Evolutionary conservation across 2,888 invertebrate species (phyloP).

Genomic region (Brachycybe producta): DNA sequence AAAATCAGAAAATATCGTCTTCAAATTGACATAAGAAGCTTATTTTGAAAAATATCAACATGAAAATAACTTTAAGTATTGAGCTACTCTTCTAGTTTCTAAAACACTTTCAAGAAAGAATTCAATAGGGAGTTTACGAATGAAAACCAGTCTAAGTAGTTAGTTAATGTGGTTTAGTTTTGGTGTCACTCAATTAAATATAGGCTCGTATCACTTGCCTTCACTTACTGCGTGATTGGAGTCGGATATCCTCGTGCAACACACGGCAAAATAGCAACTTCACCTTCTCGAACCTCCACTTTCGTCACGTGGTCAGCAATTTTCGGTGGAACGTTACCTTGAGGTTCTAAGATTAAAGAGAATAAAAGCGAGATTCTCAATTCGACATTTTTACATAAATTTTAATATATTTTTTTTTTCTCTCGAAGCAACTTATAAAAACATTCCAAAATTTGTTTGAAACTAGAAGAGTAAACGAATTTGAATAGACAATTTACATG

Average conservation of each 20-base stretch:
- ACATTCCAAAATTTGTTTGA: too few relatives aligned
- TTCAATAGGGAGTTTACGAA: background rate
- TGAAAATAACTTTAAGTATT: too few relatives aligned
- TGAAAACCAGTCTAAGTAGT: background rate
- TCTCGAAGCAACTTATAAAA: too few relatives aligned
- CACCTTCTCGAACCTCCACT: constrained; percentile 5
- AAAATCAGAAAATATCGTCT: constrained; percentile 1
- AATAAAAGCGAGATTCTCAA: background rate
- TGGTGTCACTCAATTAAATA: background rate
- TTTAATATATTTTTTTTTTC: too few relatives aligned
- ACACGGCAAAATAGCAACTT: constrained; percentile 6
- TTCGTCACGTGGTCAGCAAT: constrained; percentile 3
- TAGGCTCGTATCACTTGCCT: too few relatives aligned
- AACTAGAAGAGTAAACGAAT: too few relatives aligned
- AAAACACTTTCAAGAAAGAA: too few relatives aligned
- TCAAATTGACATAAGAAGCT: too few relatives aligned
- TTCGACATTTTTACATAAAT: too few relatives aligned
- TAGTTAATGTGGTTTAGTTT: background rate
- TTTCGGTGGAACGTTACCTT: constrained; percentile 15
- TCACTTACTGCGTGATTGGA: constrained; percentile 6
- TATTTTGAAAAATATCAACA: too few relatives aligned
- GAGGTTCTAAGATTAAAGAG: constrained; percentile 10
- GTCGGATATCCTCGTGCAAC: constrained; percentile 13
- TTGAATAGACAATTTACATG: too few relatives aligned
- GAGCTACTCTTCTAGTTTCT: too few relatives aligned